Percentiles rank a stretch among this genome's conserved stretches.
phyloP scores from a whole-genome alignment of 2,888 invertebrate genomes.

The Ochropleura leucogaster region DNA sequence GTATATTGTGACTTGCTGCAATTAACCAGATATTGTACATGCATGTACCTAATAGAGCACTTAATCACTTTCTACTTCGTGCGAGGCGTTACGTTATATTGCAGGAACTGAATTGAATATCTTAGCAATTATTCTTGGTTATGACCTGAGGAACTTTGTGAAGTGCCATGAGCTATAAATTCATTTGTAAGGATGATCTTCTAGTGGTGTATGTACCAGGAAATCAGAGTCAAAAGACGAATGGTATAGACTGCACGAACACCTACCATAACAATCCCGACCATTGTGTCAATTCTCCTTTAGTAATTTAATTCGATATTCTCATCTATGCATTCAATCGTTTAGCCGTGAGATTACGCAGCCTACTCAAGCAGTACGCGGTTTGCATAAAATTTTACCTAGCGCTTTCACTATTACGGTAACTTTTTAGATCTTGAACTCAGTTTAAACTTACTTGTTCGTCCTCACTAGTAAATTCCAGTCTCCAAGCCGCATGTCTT shows the following conservation, averaged over 20 bases:
- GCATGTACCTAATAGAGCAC: background rate
- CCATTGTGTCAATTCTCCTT: background rate
- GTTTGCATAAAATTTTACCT: background rate
- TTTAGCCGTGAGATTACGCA: background rate
- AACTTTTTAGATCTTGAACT: background rate
- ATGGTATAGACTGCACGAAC: background rate
- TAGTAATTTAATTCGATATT: background rate
- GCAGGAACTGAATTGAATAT: background rate
- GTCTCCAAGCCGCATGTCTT: slow-evolving; percentile 91
- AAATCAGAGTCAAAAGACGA: background rate
- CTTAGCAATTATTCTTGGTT: background rate
- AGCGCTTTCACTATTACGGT: too few relatives aligned
- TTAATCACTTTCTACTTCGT: slow-evolving; percentile 42
- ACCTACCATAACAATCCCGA: background rate
- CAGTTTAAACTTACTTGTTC: slow-evolving; percentile 79
- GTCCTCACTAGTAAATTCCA: slow-evolving; percentile 91
- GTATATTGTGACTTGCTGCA: slow-evolving; percentile 28
- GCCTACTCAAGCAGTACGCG: background rate
- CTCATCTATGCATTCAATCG: background rate
- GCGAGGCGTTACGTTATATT: slow-evolving; percentile 22
- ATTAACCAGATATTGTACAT: slow-evolving; percentile 37
- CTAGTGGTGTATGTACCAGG: background rate
- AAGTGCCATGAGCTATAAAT: background rate
- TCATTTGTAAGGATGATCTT: background rate
- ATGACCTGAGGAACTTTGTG: background rate